Conservation (phyloP, 2,113 vertebrate species). For the Platysternon megacephalum region DNA sequence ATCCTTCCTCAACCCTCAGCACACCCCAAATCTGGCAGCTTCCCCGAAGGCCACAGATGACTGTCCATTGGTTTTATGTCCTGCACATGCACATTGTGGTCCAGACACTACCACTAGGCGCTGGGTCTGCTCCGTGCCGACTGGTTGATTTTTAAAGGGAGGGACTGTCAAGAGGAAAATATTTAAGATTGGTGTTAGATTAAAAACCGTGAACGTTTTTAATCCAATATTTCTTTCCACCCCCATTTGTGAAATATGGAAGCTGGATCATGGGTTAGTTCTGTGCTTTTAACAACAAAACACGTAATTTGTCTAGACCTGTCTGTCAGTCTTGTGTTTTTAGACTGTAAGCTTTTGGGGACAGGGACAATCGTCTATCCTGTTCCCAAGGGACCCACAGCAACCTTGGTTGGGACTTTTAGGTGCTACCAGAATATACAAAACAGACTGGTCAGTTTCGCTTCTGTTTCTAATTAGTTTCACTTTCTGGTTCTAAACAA, state of each 20-base stretch:
- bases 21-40: accelerated
- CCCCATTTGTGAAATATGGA: not conserved
- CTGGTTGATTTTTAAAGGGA: not conserved
- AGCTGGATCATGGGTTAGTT: not conserved
- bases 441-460: not conserved
- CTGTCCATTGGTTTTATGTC: not conserved
- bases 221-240: not conserved
- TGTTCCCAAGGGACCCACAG: not conserved
- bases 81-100: not conserved
- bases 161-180: not conserved
- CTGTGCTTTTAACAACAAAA: not conserved
- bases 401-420: not conserved
- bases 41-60: not conserved
- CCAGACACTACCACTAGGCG: not conserved
- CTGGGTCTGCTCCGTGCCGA: not conserved
- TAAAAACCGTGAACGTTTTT: not conserved
- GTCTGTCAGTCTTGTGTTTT: not conserved
- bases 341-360: not conserved
- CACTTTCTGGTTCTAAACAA: not conserved
- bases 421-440: not conserved
- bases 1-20: not conserved
- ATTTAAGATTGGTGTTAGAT: accelerated
- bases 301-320: not conserved
- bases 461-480: not conserved
- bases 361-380: not conserved